Base-by-base conservation (phyloP, 2,797 vertebrate genomes). In the Lates japonicus region DNA sequence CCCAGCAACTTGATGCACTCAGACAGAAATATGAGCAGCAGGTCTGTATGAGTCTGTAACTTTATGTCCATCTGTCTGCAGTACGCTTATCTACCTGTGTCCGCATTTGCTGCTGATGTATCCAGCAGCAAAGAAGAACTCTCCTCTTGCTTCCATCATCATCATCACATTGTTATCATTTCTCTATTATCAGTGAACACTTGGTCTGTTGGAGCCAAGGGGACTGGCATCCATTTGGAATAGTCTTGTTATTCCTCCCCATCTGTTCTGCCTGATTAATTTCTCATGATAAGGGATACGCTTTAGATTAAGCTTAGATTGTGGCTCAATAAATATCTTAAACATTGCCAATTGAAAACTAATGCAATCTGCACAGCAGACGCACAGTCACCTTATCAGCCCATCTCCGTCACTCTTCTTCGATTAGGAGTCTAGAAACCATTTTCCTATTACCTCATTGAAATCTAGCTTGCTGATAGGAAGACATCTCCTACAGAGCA, bases 21-120 rank as follows among this genome's bases (percentile, higher is more conserved):
- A 95, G 94, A 82, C 94, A 96, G 72, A 95, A 87, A 93, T 95
- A 96, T 0, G 97, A 99, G 82, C 95, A 98, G 80, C 97, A 99
- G 97, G 98, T 99, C 65, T 78, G 90, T 90, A 76, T 54, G 54
- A 79, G 52, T 80, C 58, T 76, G 54, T 80, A 61, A 51, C 63
- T 69, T 14, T 35, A 8, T 60, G 7, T 83, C 14, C 8, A 41
- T 69, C 49, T 85, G 71, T 74, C 59, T 57, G 2, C 57, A 25
- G 10, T 25, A 55, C 61, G 64, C 64, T 31, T 66, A 16, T 65
- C 62, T 67, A 44, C 42, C 41, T 72, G 17, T 51, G 25, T 54
- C 62, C 49, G 29, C 48, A 13, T 73, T 29, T 70, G 2, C 11
- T 57, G 31, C 19, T 59, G 48, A 49, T 46, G 44, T 13, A 52